Percentiles rank a stretch among this genome's conserved stretches.
These are phyloP conservation scores for Alfaro cultratus DNA, from an alignment of 2,797 vertebrate species.

Conservation along the genomic window DNA sequence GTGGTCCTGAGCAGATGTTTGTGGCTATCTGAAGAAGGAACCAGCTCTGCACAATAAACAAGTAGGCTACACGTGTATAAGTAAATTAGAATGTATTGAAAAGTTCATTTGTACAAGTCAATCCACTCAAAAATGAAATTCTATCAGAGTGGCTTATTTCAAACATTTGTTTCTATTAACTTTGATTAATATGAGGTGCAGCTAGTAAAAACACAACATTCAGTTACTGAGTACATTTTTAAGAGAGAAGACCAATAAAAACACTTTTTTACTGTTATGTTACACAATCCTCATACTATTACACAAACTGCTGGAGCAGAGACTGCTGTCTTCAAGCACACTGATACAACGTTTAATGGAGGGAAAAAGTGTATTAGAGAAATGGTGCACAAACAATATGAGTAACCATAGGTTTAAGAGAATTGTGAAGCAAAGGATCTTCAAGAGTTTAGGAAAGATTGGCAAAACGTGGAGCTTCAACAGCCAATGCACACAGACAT, in stretches of 20 bases:
- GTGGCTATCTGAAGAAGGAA: slow-evolving; percentile 50
- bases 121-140: neutral
- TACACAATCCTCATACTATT: neutral
- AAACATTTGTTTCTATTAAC: neutral
- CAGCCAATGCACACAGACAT: neutral
- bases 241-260: neutral
- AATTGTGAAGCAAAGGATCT: neutral
- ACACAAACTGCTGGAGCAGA: neutral
- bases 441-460: neutral
- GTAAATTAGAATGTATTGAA: slow-evolving; percentile 4
- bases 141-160: neutral
- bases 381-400: neutral
- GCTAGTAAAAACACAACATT: neutral
- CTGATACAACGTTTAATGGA: neutral
- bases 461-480: neutral
- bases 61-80: neutral
- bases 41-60: slow-evolving; percentile 33
- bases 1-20: slow-evolving; percentile 43
- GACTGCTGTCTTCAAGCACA: neutral
- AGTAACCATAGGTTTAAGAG: neutral
- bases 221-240: neutral
- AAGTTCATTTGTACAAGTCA: neutral
- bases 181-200: neutral
- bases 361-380: neutral
- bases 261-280: neutral